These are phyloP conservation scores for Fopius arisanus DNA, from an alignment of 1,140 invertebrate species.

Conservation along the genomic window DNA sequence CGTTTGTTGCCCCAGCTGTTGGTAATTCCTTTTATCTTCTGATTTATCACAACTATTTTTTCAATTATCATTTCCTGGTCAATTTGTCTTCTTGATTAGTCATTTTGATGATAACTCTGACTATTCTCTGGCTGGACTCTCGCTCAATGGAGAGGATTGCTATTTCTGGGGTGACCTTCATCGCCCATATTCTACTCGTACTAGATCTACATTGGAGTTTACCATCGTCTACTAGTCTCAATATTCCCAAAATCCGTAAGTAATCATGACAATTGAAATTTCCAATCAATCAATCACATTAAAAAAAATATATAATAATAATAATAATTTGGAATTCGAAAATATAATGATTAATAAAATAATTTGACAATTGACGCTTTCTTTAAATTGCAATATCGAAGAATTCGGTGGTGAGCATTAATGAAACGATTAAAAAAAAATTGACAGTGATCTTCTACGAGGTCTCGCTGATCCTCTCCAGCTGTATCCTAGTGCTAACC, in stretches of 20 bases:
- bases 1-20: conserved; percentile 61
- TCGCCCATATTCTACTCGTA: conserved; percentile 62
- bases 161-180: conserved; percentile 59
- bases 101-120: conserved; percentile 61
- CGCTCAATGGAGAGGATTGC: conserved; percentile 56
- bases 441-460: conserved; percentile 62
- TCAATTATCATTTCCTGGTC: conserved; percentile 40
- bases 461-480: conserved; percentile 60
- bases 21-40: conserved; percentile 49
- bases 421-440: neutral
- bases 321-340: neutral
- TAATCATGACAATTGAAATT: conserved; percentile 11
- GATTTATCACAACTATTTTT: conserved; percentile 16
- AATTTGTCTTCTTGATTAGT: conserved; percentile 36
- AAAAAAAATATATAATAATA: neutral
- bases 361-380: no score
- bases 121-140: conserved; percentile 59
- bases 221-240: conserved; percentile 56
- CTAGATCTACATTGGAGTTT: conserved; percentile 58
- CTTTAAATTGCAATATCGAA: no score
- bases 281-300: neutral
- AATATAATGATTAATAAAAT: no score
- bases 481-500: conserved; percentile 59
- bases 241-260: conserved; percentile 51
- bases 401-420: no score